Evolutionary conservation across 1,140 invertebrate species (phyloP), one percentile per base, ranked within the genome.

Genomic region (Mylabris phalerata): DNA sequence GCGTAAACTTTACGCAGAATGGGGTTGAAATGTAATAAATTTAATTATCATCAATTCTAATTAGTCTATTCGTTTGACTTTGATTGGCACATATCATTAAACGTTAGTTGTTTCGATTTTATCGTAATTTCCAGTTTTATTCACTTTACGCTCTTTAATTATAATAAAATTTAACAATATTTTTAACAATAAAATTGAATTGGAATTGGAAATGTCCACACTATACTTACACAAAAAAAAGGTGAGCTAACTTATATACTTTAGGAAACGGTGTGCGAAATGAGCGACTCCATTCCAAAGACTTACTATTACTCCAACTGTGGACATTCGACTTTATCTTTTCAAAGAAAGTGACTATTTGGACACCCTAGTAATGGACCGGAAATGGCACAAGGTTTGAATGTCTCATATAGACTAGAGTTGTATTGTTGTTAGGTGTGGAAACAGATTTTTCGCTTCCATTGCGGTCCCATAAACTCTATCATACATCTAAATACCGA

Each of bases 251-350:
- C 32, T 32, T 32, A 5, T 32, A 4, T 47, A 48, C 47, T 42
- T 19, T 27, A 50, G 40, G 56, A 32, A 58, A 58, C 49, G 56
- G 48, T 43, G 49, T 58, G 48, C 49, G 43, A 46, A 58, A 58
- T 47, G 49, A 51, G 48, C 38, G 50, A 51, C 43, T 50, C 56
- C 44, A 58, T 51, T 32, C 3, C 4, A 42, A 41, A 49, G 56
- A 32, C 32, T 32, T 4, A 32, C 32, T 32, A 32, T 32, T 32
- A 32, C 32, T 32, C 0, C 32, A 32, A 32, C 32, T 32, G 32
- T 32, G 56, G 56, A 58, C 56, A 58, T 58, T 58, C 42, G 27
- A 43, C 56, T 58, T 58, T 58, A 58, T 58, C 56, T 51, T 58
- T 42, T 44, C 32, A 44, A 39, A 48, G 56, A 49, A 58, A 50